These are phyloP conservation scores for Stichopus horrens DNA, from an alignment of 53 echinoderm and acorn worm species.

Conservation along the genomic window DNA sequence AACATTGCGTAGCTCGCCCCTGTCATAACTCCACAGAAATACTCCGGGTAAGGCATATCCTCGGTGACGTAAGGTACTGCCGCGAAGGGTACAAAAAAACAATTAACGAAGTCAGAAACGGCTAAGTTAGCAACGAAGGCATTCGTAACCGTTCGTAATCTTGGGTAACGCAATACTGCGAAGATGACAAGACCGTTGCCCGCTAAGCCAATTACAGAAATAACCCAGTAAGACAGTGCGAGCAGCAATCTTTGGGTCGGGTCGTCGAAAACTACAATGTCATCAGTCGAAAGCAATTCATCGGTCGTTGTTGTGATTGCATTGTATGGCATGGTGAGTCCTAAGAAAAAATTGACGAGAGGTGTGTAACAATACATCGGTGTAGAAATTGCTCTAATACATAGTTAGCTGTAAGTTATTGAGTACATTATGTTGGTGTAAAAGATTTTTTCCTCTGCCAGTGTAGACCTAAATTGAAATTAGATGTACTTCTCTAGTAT, in stretches of 20 bases:
- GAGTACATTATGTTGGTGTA: no score
- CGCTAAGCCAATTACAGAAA: slow-evolving; percentile 53
- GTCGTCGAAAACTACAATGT: slow-evolving; percentile 59
- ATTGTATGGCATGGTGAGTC: no score
- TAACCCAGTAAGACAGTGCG: slow-evolving; percentile 54
- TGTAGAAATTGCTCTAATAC: no score
- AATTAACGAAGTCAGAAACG: slow-evolving; percentile 56
- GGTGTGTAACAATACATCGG: no score
- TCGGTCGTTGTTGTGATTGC: no score
- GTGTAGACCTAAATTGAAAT: no score
- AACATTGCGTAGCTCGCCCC: neutral
- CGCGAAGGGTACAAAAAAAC: neutral
- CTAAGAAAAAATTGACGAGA: no score
- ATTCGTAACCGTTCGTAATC: slow-evolving; percentile 79
- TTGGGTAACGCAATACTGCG: slow-evolving; percentile 65
- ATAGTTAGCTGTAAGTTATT: no score
- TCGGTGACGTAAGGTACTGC: neutral
- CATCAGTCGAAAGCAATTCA: no score
- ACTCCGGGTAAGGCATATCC: neutral
- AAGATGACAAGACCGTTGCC: slow-evolving; percentile 77
- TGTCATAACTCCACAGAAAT: neutral
- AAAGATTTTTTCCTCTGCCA: no score
- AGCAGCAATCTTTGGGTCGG: slow-evolving; percentile 59
- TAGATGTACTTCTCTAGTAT: no score
- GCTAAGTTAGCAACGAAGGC: slow-evolving; percentile 87